phyloP scores from a whole-genome alignment of 2,113 vertebrate species.

The Diadophis punctatus region DNA sequence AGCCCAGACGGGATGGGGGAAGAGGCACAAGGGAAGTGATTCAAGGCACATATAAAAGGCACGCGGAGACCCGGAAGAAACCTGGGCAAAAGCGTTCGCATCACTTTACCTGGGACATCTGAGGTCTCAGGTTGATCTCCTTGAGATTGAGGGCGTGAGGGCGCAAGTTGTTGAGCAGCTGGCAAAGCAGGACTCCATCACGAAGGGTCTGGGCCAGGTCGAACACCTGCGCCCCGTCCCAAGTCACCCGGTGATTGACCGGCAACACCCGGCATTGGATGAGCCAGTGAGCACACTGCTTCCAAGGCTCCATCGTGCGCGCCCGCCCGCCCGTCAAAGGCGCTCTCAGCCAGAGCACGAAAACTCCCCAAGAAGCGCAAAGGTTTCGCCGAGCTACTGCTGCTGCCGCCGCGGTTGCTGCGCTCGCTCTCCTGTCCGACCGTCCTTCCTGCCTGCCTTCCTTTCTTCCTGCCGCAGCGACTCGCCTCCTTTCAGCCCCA shows the following conservation, averaged over 20 bases:
- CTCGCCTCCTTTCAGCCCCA: neutral
- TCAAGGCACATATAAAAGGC: neutral
- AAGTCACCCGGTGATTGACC: slow-evolving; percentile 90
- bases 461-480: neutral
- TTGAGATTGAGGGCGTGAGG: slow-evolving; percentile 89
- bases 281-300: slow-evolving; percentile 91
- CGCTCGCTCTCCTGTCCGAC: neutral
- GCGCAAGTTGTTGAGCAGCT: slow-evolving; percentile 92
- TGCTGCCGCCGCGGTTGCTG: neutral
- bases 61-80: neutral
- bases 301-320: slow-evolving; percentile 87
- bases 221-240: slow-evolving; percentile 93
- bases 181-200: slow-evolving; percentile 92
- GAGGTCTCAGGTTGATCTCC: slow-evolving; percentile 93
- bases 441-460: neutral
- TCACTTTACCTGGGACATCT: slow-evolving; percentile 91
- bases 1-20: slow-evolving; percentile 10
- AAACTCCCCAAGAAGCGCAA: neutral
- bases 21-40: neutral
- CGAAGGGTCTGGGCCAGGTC: slow-evolving; percentile 93
- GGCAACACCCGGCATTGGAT: slow-evolving; percentile 94
- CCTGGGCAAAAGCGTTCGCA: too few species aligned
- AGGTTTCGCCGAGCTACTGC: neutral
- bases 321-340: neutral
- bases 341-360: neutral